Percentiles rank a stretch among this genome's conserved stretches.
These are phyloP conservation scores for Sandelia bainsii DNA, from an alignment of 2,797 vertebrate genomes.

Conservation along the genomic window DNA sequence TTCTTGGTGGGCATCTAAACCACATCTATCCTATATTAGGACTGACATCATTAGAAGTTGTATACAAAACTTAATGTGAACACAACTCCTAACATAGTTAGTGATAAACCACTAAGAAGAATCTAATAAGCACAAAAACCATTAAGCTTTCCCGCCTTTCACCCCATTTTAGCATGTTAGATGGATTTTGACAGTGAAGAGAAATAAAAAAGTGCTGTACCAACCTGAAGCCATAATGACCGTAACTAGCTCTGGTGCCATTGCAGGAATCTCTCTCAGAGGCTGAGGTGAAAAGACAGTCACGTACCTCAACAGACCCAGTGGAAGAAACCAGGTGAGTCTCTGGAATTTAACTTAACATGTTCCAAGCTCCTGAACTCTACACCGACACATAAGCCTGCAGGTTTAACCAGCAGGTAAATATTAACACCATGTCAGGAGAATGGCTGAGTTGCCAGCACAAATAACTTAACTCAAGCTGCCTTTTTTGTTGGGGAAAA, in stretches of 20 bases:
- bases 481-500: too few species aligned
- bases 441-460: not conserved
- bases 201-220: not conserved
- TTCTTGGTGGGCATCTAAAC: too few species aligned
- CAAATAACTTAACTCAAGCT: conserved; percentile 5
- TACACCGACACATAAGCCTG: not conserved
- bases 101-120: not conserved
- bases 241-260: conserved; percentile 50
- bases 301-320: not conserved
- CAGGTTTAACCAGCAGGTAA: conserved; percentile 21
- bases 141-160: not conserved
- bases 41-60: too few species aligned
- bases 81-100: too few species aligned
- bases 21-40: too few species aligned
- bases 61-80: too few species aligned
- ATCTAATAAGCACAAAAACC: not conserved
- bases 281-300: not conserved
- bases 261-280: not conserved
- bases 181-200: not conserved
- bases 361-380: not conserved
- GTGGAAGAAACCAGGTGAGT: not conserved
- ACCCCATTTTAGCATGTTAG: not conserved
- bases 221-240: conserved; percentile 63
- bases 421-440: conserved; percentile 41
- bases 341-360: not conserved